phyloP scores from a whole-genome alignment of 2,797 vertebrate species.

The Netta rufina region DNA sequence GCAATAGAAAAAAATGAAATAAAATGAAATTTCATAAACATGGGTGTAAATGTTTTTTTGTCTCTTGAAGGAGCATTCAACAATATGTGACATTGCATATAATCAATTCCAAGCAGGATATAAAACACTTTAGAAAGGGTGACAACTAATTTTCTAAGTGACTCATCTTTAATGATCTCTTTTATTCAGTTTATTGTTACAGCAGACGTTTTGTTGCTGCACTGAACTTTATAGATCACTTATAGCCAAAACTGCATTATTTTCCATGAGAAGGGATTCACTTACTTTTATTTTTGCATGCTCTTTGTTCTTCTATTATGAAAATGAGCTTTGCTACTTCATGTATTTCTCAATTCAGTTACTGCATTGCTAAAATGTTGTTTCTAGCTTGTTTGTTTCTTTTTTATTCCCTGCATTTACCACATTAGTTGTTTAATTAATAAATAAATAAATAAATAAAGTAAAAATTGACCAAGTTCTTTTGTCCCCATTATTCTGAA shows the following conservation, averaged over 20 bases:
- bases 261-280: not conserved
- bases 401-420: not conserved
- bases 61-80: not conserved
- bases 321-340: not conserved
- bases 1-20: constrained; percentile 24
- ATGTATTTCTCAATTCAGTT: not conserved
- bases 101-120: constrained; percentile 15
- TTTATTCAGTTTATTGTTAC: not conserved
- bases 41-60: not conserved
- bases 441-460: not conserved
- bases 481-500: not conserved
- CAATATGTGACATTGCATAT: not conserved
- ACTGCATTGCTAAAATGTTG: not conserved
- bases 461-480: not conserved
- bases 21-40: constrained; percentile 26
- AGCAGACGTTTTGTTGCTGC: not conserved
- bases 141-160: constrained; percentile 49
- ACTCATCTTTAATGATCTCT: not conserved
- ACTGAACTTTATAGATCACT: not conserved
- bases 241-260: not conserved
- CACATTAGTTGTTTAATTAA: not conserved
- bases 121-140: not conserved
- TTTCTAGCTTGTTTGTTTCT: not conserved
- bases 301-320: not conserved
- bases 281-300: not conserved